Percentiles rank a stretch among this genome's conserved stretches.
These are phyloP conservation scores for Drosophila lowei DNA, from an alignment of 1,140 invertebrate species.

Conservation along the genomic window DNA sequence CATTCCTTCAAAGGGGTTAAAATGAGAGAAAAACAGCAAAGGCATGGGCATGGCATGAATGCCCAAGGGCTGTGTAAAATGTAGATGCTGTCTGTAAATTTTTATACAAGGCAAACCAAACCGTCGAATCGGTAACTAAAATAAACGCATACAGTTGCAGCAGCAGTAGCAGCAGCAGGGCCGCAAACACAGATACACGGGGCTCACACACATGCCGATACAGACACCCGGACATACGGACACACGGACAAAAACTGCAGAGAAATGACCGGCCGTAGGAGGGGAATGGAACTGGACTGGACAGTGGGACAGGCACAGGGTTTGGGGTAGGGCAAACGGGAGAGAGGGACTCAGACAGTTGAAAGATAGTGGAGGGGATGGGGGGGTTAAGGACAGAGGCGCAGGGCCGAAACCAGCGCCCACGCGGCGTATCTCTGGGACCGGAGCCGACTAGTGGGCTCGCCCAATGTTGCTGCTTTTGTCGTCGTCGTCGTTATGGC, in stretches of 20 bases:
- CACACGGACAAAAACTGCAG: constrained; percentile 24
- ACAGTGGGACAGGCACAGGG: constrained; percentile 8
- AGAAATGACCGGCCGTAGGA: constrained; percentile 5
- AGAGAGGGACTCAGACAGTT: constrained; percentile 11
- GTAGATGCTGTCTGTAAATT: constrained; percentile 66
- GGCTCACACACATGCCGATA: constrained; percentile 8
- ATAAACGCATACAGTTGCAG: constrained; percentile 50
- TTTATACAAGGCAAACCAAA: constrained; percentile 45
- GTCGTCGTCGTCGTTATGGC: background rate
- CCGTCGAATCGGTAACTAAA: constrained; percentile 59
- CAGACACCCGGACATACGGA: constrained; percentile 26
- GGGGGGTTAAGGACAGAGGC: background rate
- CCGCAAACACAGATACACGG: constrained; percentile 18
- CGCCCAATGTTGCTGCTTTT: constrained; percentile 6
- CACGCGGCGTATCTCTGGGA: constrained; percentile 54
- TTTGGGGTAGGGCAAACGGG: constrained; percentile 8
- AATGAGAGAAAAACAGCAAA: constrained; percentile 63
- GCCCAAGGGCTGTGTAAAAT: constrained; percentile 53
- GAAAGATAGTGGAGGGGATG: background rate
- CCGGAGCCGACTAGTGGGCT: constrained; percentile 22
- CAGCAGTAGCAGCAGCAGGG: constrained; percentile 2
- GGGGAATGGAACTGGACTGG: constrained; percentile 8
- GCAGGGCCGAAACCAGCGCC: constrained; percentile 42
- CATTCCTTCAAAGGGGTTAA: constrained; percentile 76
- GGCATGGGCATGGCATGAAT: constrained; percentile 9